Conservation (phyloP, 2,888 invertebrate genomes). For the Kryphioiulus occultus region DNA sequence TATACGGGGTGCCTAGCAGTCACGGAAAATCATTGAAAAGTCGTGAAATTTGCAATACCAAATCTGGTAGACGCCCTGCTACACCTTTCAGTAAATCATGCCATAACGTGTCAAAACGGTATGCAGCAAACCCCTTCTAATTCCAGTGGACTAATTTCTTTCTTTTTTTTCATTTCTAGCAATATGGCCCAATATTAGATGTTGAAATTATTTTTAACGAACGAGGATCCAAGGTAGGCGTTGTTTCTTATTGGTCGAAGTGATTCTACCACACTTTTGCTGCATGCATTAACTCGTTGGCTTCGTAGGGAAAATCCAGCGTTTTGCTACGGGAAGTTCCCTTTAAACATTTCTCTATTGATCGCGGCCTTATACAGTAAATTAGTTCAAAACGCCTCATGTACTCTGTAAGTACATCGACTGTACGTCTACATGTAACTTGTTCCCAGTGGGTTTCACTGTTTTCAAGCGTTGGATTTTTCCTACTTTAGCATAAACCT, state of each 20-base stretch:
- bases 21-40: too few species aligned
- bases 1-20: too few species aligned
- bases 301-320: background rate
- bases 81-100: too few species aligned
- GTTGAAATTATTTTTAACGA: slow-evolving; percentile 99
- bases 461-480: background rate
- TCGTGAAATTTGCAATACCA: too few species aligned
- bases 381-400: background rate
- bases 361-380: background rate
- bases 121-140: background rate
- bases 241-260: background rate
- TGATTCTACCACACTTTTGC: background rate
- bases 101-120: background rate
- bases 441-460: background rate
- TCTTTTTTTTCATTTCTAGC: slow-evolving; percentile 68
- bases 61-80: too few species aligned
- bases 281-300: background rate
- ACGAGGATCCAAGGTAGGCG: slow-evolving; percentile 98
- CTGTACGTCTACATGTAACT: background rate
- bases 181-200: slow-evolving; percentile 98
- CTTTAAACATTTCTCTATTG: background rate
- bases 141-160: background rate
- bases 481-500: background rate
- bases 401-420: background rate
- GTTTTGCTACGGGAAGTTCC: background rate